Percentiles rank a stretch among this genome's conserved stretches.
Conservation (phyloP, 2,888 invertebrate genomes). For the Venustoraphidia nigricollis region DNA sequence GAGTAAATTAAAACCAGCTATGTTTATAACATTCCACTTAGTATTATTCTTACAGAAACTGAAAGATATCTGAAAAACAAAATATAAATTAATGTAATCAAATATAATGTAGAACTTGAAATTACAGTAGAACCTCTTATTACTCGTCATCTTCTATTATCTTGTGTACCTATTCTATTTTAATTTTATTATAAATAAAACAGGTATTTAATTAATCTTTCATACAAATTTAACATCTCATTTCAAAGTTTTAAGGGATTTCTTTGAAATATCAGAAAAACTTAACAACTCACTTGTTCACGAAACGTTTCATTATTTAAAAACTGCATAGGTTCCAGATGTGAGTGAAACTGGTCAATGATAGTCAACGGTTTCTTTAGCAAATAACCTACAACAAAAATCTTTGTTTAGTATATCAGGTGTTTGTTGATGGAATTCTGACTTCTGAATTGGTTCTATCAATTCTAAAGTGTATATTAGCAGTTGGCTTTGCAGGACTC, state of each 20-base stretch:
- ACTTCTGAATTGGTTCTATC: too few species aligned
- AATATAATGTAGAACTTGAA: not conserved
- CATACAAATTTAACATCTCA: not conserved
- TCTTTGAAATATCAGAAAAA: not conserved
- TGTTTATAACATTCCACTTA: slow-evolving; percentile 72
- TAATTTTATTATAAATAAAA: not conserved
- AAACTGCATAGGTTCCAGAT: slow-evolving; percentile 84
- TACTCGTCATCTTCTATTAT: not conserved
- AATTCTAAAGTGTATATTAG: too few species aligned
- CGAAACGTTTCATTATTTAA: slow-evolving; percentile 62
- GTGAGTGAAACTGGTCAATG: slow-evolving; percentile 85
- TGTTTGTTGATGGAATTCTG: too few species aligned
- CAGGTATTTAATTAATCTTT: not conserved
- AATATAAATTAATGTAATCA: not conserved
- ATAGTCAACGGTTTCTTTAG: slow-evolving; percentile 74
- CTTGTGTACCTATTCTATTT: too few species aligned
- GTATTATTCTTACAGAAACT: slow-evolving; percentile 67
- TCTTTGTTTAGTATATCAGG: not conserved
- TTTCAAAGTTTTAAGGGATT: not conserved
- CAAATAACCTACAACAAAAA: slow-evolving; percentile 52
- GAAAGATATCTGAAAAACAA: slow-evolving; percentile 58
- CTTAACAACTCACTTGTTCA: slow-evolving; percentile 47
- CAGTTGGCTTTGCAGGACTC: too few species aligned
- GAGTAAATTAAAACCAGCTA: slow-evolving; percentile 66
- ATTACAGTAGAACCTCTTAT: not conserved